These are phyloP conservation scores for Asteroscopus sphinx DNA, from an alignment of 2,888 invertebrate species.

Conservation along the genomic window DNA sequence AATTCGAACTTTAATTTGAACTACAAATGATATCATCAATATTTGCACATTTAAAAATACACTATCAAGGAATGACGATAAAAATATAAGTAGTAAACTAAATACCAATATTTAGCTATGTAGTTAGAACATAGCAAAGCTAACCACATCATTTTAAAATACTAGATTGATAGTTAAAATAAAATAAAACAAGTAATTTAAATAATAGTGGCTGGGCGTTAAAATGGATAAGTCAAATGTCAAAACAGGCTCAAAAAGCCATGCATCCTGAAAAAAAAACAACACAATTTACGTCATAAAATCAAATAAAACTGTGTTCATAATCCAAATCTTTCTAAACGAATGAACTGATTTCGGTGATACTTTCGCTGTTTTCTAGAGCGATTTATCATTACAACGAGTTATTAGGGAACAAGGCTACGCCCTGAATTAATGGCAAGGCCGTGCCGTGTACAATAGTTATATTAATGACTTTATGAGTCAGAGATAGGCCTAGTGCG, in stretches of 20 bases:
- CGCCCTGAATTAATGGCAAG: constrained; percentile 25
- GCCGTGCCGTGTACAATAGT: constrained; percentile 18
- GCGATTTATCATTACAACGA: constrained; percentile 38
- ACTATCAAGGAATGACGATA: no score
- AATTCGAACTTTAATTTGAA: no score
- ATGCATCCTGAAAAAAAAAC: neutral
- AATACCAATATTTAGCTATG: no score
- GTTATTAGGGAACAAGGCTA: constrained; percentile 38
- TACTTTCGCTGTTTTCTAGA: constrained; percentile 44
- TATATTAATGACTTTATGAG: constrained; percentile 28
- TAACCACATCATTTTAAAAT: no score
- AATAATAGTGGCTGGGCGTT: no score
- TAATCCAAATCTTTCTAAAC: constrained; percentile 22
- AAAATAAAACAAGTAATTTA: no score
- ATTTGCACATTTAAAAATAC: no score
- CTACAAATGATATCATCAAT: no score
- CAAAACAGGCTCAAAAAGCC: neutral
- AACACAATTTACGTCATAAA: no score
- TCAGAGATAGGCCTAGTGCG: constrained; percentile 8
- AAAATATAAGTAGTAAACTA: no score
- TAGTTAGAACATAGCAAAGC: no score
- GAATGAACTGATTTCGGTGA: constrained; percentile 31
- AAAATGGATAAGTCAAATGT: neutral
- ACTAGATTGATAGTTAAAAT: no score
- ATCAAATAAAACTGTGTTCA: neutral